Conservation (phyloP, 30 jellyfish, hydroid and myxozoan genomes). For the Pelagia noctiluca region DNA sequence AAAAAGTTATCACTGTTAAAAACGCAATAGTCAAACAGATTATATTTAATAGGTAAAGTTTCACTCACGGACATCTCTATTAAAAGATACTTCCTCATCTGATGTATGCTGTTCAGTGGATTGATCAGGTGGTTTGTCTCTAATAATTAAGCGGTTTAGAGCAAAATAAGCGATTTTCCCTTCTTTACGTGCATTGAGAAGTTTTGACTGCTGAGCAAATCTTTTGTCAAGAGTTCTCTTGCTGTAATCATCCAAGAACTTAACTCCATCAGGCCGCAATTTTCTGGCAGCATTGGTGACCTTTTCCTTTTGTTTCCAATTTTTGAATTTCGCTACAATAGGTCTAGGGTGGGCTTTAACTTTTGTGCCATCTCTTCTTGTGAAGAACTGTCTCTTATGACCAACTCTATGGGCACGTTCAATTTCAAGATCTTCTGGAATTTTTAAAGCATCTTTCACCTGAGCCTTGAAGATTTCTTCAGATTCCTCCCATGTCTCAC, state of each 20-base stretch:
- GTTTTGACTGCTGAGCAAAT: constrained; percentile 38
- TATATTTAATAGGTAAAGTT: constrained; percentile 7
- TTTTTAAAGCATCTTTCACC: constrained; percentile 27
- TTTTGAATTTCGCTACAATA: constrained; percentile 25
- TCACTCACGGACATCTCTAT: constrained; percentile 19
- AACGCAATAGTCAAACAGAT: constrained; percentile 18
- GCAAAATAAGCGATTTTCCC: constrained; percentile 18
- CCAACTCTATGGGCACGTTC: constrained; percentile 50
- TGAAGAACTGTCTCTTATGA: constrained; percentile 17
- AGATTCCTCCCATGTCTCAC: constrained; percentile 43
- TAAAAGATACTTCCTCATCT: constrained; percentile 9
- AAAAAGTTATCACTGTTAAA: constrained; percentile 5
- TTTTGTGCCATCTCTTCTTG: constrained; percentile 20
- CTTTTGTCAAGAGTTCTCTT: constrained; percentile 41
- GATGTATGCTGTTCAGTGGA: constrained; percentile 24
- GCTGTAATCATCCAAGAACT: constrained; percentile 42
- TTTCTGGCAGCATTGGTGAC: constrained; percentile 23
- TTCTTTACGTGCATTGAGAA: constrained; percentile 35
- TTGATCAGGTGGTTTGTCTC: constrained; percentile 17
- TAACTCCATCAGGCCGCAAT: constrained; percentile 40
- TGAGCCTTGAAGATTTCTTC: constrained; percentile 39
- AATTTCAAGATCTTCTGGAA: constrained; percentile 16
- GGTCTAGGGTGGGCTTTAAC: constrained; percentile 30
- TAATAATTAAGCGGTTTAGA: constrained; percentile 10
- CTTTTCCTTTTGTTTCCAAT: constrained; percentile 19